Conservation (phyloP, 2,888 invertebrate species). For the Thymelicus sylvestris region DNA sequence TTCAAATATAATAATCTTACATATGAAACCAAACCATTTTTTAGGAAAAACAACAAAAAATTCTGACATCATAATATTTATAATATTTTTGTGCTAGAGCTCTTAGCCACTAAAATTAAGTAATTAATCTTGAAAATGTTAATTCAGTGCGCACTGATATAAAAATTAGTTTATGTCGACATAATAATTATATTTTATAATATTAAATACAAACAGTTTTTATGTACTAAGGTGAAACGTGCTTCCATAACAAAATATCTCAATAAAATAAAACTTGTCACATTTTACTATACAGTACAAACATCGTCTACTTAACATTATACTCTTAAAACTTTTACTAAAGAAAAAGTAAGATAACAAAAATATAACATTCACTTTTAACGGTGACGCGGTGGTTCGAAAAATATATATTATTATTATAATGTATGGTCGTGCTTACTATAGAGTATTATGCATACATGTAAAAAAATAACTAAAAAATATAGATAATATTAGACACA, state of each 20-base stretch:
- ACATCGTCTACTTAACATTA: not conserved
- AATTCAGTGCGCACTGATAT: too few species aligned
- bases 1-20: too few species aligned
- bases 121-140: too few species aligned
- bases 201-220: too few species aligned
- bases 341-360: constrained; percentile 3
- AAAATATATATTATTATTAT: constrained; percentile 21
- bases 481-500: not conserved
- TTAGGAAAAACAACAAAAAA: too few species aligned
- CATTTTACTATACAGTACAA: not conserved
- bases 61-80: too few species aligned
- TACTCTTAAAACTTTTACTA: not conserved
- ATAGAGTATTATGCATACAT: not conserved
- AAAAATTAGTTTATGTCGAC: too few species aligned
- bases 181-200: too few species aligned
- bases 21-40: too few species aligned
- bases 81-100: too few species aligned
- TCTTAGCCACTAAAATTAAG: too few species aligned
- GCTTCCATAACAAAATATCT: not conserved
- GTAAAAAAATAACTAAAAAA: not conserved
- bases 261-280: not conserved
- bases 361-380: constrained; percentile 2
- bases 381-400: constrained; percentile 10
- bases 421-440: not conserved
- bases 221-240: not conserved